phyloP scores from a whole-genome alignment of 2,797 vertebrate genomes.

The Xenopus petersii region DNA sequence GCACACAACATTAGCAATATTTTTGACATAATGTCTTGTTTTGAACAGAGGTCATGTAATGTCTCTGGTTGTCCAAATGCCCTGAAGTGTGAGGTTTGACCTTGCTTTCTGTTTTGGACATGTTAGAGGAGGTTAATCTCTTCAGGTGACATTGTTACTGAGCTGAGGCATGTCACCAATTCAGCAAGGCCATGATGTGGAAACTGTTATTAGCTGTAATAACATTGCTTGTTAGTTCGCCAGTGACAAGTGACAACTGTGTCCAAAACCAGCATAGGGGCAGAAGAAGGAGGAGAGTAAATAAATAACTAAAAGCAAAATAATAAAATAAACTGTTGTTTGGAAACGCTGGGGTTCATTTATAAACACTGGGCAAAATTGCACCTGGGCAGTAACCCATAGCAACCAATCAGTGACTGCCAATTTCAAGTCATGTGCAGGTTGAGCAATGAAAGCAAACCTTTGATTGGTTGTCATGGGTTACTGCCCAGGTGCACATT shows the following conservation, averaged over 20 bases:
- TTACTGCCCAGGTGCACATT: too few species aligned
- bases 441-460: too few species aligned
- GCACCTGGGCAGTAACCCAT: too few species aligned
- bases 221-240: constrained; percentile 57
- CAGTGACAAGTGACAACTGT: constrained; percentile 54
- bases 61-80: background rate
- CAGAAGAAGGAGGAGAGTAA: background rate
- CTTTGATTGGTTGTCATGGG: too few species aligned
- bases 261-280: constrained; percentile 15
- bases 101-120: constrained; percentile 38
- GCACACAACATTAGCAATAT: background rate
- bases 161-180: constrained; percentile 38
- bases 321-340: too few species aligned
- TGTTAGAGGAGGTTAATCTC: constrained; percentile 36
- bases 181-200: constrained; percentile 58
- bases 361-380: too few species aligned
- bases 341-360: too few species aligned
- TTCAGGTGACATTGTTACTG: constrained; percentile 39
- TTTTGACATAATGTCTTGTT: background rate
- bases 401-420: too few species aligned
- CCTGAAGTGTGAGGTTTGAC: constrained; percentile 25
- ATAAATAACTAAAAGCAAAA: background rate
- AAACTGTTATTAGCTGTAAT: constrained; percentile 65
- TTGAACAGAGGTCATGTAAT: background rate
- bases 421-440: too few species aligned